Conservation (phyloP, 2,113 vertebrate species). For the Oxyura jamaicensis region DNA sequence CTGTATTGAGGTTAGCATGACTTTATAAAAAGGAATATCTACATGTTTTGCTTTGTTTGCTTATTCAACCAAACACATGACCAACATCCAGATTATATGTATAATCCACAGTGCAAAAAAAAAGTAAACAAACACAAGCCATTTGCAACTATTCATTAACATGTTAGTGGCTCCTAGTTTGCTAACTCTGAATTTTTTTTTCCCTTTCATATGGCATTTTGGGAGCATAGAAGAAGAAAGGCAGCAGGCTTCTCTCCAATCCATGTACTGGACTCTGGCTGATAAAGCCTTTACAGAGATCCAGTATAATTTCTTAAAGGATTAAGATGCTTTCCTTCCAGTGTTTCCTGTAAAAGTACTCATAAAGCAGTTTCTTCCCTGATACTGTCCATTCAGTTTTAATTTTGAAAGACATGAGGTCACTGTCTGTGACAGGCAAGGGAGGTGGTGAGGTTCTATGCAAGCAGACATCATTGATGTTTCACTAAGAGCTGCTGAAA, state of each 20-base stretch:
- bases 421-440: background rate
- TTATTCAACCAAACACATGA: background rate
- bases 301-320: background rate
- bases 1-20: background rate
- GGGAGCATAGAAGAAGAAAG: background rate
- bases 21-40: background rate
- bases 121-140: background rate
- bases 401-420: background rate
- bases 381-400: background rate
- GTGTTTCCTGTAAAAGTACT: background rate
- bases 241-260: background rate
- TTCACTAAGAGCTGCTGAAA: conserved; percentile 4
- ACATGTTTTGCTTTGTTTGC: background rate
- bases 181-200: background rate
- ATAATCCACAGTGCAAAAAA: background rate
- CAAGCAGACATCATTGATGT: background rate
- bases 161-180: background rate
- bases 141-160: background rate
- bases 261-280: background rate
- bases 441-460: background rate
- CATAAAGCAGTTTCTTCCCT: background rate
- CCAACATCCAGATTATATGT: background rate
- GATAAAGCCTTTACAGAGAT: background rate
- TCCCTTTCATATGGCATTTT: background rate
- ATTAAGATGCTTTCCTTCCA: background rate